These are phyloP conservation scores for Enteromius thamalakanensis DNA, from an alignment of 2,797 vertebrate genomes.

Conservation along the genomic window DNA sequence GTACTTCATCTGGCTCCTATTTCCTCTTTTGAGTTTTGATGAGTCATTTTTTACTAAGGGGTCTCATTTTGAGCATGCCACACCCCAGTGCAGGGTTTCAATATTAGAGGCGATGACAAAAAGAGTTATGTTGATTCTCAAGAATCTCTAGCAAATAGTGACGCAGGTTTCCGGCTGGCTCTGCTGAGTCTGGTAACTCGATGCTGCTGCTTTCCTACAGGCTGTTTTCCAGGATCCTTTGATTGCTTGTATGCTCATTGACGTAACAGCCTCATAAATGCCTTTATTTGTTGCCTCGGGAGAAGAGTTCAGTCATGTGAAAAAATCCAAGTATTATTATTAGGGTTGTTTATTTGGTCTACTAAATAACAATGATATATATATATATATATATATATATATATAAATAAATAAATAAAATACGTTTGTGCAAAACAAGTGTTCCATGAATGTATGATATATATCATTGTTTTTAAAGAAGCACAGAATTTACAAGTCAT, in stretches of 20 bases:
- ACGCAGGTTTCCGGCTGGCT: conserved; percentile 13
- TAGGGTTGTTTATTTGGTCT: not conserved
- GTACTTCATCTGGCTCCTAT: not conserved
- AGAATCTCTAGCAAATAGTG: conserved; percentile 28
- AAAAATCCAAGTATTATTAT: not conserved
- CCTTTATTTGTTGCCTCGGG: not conserved
- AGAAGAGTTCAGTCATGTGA: not conserved
- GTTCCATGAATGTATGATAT: no score
- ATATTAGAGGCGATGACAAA: not conserved
- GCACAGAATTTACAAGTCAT: no score
- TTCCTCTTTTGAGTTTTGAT: conserved; percentile 21
- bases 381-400: no score
- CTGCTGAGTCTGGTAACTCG: conserved; percentile 28
- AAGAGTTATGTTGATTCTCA: conserved; percentile 17
- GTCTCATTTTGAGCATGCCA: not conserved
- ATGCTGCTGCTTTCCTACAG: conserved; percentile 11
- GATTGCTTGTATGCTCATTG: not conserved
- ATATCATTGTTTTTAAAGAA: no score
- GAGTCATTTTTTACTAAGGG: not conserved
- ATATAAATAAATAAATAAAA: not conserved
- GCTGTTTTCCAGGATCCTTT: conserved; percentile 14
- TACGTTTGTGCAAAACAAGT: not conserved
- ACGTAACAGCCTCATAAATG: not conserved
- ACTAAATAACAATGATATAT: not conserved
- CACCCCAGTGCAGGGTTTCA: not conserved